Evolutionary conservation across 2,888 invertebrate genomes (phyloP), one percentile per base, ranked within the genome.

Genomic region (Euclidia mi): DNA sequence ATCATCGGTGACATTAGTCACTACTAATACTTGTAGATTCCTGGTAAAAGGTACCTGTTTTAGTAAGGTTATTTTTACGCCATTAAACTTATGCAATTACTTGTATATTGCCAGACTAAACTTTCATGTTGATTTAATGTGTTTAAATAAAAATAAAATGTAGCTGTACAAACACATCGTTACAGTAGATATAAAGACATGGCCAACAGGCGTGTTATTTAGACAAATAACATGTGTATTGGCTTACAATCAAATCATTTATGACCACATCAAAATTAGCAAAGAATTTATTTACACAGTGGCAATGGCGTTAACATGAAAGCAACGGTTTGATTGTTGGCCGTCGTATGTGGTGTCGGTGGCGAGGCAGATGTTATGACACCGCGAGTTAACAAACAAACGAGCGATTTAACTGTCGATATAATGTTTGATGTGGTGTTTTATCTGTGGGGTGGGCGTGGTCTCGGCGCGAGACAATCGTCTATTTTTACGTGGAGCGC

Each of bases 361-460:
- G 20, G 20, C 20, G 20, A 48, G 52, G 46, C 64, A 65, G 67
- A 69, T 76, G 76, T 78, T 78, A 78, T 76, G 80, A 80, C 78
- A 79, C 77, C 78, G 69, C 74, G 62, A 78, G 78, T 79, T 81
- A 84, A 82, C 81, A 85, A 86, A 88, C 85, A 87, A 89, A 89
- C 86, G 81, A 71, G 78, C 82, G 79, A 85, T 89, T 91, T 90
- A 84, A 86, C 75, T 83, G 81, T 85, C 83, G 76, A 80, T 81
- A 79, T 83, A 82, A 76, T 82, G 86, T 92, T 91, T 94, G 92
- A 92, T 94, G 94, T 91, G 92, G 91, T 90, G 90, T 92, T 94
- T 92, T 92, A 92, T 92, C 87, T 90, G 88, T 77, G 74, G 68
- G 71, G 89, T 92, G 85, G 94, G 94, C 92, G 94, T 92, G 94